Conservation (phyloP, 2,797 vertebrate species). For the Limnodromus scolopaceus region DNA sequence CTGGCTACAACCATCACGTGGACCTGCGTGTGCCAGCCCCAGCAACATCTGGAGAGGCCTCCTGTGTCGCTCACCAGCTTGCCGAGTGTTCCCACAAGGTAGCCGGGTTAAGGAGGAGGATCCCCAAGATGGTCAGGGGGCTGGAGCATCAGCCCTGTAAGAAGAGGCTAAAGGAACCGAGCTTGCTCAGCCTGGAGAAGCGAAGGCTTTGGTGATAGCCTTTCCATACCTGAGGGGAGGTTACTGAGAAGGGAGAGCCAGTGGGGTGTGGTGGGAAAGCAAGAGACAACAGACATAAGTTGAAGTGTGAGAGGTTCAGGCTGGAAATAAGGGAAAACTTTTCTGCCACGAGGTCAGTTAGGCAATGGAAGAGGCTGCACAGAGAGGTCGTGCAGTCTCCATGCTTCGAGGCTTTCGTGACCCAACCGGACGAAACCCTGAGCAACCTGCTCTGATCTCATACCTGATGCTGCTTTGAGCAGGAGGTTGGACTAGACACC, state of each 20-base stretch:
- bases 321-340: not conserved
- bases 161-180: not conserved
- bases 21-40: not conserved
- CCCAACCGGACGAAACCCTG: not conserved
- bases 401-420: not conserved
- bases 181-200: not conserved
- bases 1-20: not conserved
- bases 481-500: not conserved
- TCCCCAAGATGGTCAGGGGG: fast-evolving
- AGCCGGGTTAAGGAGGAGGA: not conserved
- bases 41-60: not conserved
- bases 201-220: not conserved
- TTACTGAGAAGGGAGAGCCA: not conserved
- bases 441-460: not conserved
- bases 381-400: not conserved
- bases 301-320: not conserved
- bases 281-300: not conserved
- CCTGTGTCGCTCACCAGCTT: not conserved
- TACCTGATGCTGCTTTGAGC: not conserved
- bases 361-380: not conserved
- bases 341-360: not conserved
- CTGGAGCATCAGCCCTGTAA: not conserved
- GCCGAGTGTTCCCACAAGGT: fast-evolving
- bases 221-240: not conserved
- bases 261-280: not conserved